Evolutionary conservation across 2,888 invertebrate genomes (phyloP).

Genomic region (Graphium colonna): DNA sequence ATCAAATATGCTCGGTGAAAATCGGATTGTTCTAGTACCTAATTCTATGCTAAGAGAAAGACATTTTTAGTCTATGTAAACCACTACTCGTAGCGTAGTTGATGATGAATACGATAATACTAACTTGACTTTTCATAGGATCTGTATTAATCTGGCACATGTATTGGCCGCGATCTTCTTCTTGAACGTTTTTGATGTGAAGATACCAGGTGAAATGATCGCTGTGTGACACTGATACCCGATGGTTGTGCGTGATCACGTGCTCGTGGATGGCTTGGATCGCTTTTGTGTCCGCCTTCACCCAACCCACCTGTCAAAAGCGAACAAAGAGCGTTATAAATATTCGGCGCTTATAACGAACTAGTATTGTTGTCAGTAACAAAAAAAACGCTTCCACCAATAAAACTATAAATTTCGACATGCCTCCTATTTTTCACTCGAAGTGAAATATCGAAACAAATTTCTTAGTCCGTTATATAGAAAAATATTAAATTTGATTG

Average conservation of each 20-base stretch:
- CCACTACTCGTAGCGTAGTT: no score
- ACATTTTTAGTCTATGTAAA: no score
- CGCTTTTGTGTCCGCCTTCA: slow-evolving; percentile 91
- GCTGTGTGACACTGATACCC: slow-evolving; percentile 87
- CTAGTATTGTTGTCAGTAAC: slow-evolving; percentile 18
- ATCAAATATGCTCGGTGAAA: no score
- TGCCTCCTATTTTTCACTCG: not conserved
- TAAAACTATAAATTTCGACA: slow-evolving; percentile 17
- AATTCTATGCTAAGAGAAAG: slow-evolving; percentile 10
- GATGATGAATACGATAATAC: slow-evolving; percentile 21
- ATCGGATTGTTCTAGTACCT: slow-evolving; percentile 4
- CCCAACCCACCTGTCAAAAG: slow-evolving; percentile 87
- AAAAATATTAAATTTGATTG: no score
- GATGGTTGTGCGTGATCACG: slow-evolving; percentile 91
- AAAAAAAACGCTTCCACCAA: slow-evolving; percentile 11
- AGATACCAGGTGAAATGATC: slow-evolving; percentile 91
- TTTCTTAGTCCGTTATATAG: no score
- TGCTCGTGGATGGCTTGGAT: slow-evolving; percentile 92
- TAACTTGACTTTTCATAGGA: slow-evolving; percentile 92
- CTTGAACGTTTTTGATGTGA: slow-evolving; percentile 88
- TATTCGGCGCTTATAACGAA: slow-evolving; percentile 19
- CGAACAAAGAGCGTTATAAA: slow-evolving; percentile 26
- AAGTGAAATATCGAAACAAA: not conserved
- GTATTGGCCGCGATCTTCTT: slow-evolving; percentile 90
- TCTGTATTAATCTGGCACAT: slow-evolving; percentile 95